Evolutionary conservation across 2,113 vertebrate genomes (phyloP).

Genomic region (Osmerus mordax): DNA sequence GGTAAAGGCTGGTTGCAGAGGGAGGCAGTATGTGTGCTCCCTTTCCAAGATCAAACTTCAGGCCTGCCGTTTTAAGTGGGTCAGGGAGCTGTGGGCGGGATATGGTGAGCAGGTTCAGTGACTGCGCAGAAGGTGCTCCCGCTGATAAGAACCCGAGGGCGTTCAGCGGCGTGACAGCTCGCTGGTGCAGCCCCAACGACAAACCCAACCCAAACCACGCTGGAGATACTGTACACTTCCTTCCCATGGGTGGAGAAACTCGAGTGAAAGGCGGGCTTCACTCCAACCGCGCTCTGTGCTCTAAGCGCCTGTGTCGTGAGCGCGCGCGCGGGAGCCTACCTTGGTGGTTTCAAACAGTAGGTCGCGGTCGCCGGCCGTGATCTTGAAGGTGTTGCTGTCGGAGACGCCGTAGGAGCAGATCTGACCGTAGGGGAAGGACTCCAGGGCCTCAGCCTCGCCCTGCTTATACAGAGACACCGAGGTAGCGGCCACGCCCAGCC

Average conservation of each 20-base stretch:
- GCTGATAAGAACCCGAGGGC: constrained; percentile 37
- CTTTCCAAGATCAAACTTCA: constrained; percentile 55
- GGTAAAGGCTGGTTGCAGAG: constrained; percentile 41
- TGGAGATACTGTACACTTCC: background rate
- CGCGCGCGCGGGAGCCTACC: constrained; percentile 56
- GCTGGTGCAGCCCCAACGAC: background rate
- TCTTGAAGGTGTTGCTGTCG: constrained; percentile 83
- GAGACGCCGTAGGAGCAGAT: constrained; percentile 87
- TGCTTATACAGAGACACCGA: constrained; percentile 85
- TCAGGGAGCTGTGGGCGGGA: constrained; percentile 33
- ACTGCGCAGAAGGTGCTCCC: constrained; percentile 33
- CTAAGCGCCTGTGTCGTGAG: too few species aligned
- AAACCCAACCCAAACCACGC: background rate
- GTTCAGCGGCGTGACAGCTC: background rate
- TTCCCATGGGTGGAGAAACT: background rate
- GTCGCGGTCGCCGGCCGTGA: constrained; percentile 83
- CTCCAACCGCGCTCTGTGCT: background rate
- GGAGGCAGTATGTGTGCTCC: constrained; percentile 52
- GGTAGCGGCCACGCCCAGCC: constrained; percentile 84
- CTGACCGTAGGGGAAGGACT: constrained; percentile 83
- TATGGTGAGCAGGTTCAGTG: constrained; percentile 46
- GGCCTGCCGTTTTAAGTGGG: constrained; percentile 54
- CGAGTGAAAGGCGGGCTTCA: background rate
- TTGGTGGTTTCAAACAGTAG: constrained; percentile 87
- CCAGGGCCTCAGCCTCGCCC: constrained; percentile 83